phyloP scores from a whole-genome alignment of 2,113 vertebrate species.

The Empidonax alnorum region DNA sequence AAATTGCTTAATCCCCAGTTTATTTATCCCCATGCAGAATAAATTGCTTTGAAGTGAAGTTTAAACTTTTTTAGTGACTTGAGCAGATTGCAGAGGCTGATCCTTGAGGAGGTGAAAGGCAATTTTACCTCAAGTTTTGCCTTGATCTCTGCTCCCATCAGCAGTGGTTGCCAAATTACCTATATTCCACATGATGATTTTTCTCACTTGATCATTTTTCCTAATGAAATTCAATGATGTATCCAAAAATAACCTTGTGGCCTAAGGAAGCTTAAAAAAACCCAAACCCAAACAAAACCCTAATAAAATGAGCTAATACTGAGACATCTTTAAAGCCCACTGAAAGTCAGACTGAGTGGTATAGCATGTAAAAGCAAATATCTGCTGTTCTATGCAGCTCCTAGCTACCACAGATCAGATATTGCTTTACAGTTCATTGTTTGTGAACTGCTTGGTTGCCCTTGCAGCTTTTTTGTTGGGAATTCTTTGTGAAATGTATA shows the following conservation, averaged over 20 bases:
- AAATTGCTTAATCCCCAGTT: background rate
- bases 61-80: background rate
- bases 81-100: background rate
- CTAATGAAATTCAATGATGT: background rate
- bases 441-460: background rate
- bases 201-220: background rate
- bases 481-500: background rate
- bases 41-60: background rate
- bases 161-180: background rate
- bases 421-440: background rate
- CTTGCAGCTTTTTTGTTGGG: background rate
- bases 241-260: background rate
- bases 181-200: fast-evolving
- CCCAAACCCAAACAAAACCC: background rate
- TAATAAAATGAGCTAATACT: background rate
- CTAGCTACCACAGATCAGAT: background rate
- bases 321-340: background rate
- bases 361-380: background rate
- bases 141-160: background rate
- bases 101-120: background rate
- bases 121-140: background rate
- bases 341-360: background rate
- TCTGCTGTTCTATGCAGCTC: background rate
- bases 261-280: background rate
- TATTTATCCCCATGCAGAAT: background rate